These are phyloP conservation scores for Athene cunicularia DNA, from an alignment of 2,113 vertebrate species.

Conservation along the genomic window DNA sequence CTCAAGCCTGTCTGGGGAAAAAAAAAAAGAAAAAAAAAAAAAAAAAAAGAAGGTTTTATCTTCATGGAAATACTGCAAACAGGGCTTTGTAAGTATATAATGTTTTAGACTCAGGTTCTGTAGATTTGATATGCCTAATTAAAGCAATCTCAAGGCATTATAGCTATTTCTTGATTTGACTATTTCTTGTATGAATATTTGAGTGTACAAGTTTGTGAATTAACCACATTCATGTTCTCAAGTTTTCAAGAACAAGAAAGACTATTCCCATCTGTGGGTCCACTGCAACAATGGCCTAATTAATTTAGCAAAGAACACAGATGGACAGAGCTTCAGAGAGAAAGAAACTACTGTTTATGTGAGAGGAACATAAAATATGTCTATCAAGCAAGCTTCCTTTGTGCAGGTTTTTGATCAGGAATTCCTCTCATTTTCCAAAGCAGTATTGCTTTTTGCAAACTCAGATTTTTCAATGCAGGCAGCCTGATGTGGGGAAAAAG, in stretches of 20 bases:
- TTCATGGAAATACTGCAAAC: background rate
- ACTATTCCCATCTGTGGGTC: background rate
- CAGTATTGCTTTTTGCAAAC: background rate
- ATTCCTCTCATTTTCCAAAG: background rate
- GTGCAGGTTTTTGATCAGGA: background rate
- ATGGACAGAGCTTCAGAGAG: background rate
- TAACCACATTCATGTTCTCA: background rate
- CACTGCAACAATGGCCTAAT: background rate
- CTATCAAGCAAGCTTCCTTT: background rate
- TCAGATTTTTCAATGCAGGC: background rate
- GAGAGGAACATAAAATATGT: background rate
- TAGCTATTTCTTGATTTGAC: background rate
- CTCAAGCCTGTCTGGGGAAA: background rate
- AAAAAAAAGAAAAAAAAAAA: background rate
- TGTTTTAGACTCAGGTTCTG: background rate
- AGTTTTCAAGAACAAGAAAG: background rate
- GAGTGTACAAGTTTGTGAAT: background rate
- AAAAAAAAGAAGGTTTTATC: background rate
- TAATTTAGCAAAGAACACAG: background rate
- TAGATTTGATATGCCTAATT: background rate
- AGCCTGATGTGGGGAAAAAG: fast-evolving
- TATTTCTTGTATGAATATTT: background rate
- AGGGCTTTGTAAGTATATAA: background rate
- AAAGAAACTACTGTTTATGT: background rate
- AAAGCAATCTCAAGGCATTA: background rate